Base-by-base conservation (phyloP, 1,140 invertebrate species). In the Megalopta genalis region DNA sequence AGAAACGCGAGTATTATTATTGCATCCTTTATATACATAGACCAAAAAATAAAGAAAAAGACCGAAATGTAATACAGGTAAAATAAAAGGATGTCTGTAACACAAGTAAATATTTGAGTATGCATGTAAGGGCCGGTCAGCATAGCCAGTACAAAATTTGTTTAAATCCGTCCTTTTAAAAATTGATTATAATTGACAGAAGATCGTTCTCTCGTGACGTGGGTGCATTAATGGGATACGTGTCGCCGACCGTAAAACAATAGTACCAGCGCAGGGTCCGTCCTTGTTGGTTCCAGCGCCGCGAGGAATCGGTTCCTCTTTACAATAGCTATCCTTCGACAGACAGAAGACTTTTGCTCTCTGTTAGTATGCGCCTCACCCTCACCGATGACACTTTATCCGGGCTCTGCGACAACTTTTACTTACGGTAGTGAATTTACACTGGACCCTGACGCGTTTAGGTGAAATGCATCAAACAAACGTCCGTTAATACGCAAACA, bases 361-460 rank as follows among this genome's bases (percentile, higher is more conserved):
- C 60, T 78, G 84, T 89, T 86, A 89, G 90, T 91, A 78, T 82
- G 76, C 70, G 81, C 62, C 82, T 77, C 70, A 89, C 89, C 86
- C 80, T 86, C 87, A 76, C 80, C 78, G 79, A 85, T 81, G 81
- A 87, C 86, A 86, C 80, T 88, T 83, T 81, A 59, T 78, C 65
- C 77, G 39, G 68, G 66, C 69, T 77, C 60, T 59, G 67, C 67
- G 62, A 67, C 54, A 65, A 37, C 46, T 79, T 64, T 32, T 57
- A 46, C 39, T 76, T 60, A 27, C 1, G 39, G 32, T 25, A 42
- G 39, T 60, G 32, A 76, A 62, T 77, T 62, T 27, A 6, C 25
- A 46, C 70, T 23, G 21, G 10, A 18, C 39, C 21, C 16, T 0
- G 8, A 0, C 18, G 54, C 37, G 8, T n/a, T 32, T 4, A 10